phyloP scores from a whole-genome alignment of 2,888 invertebrate species.

The Mantis religiosa region DNA sequence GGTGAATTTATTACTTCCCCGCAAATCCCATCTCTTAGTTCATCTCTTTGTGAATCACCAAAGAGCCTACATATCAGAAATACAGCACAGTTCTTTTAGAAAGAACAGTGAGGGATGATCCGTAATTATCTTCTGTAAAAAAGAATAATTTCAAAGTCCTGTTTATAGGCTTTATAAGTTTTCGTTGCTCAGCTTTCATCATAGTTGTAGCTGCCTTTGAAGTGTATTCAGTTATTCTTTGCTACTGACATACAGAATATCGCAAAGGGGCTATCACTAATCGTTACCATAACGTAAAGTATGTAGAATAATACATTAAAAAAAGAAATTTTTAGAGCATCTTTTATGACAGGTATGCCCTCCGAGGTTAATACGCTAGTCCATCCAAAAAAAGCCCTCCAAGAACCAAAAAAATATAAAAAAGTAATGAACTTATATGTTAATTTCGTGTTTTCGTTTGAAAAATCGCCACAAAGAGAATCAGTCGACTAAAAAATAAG shows the following conservation, averaged over 20 bases:
- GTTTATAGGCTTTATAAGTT: background rate
- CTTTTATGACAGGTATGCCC: constrained; percentile 1
- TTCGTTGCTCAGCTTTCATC: background rate
- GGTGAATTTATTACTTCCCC: background rate
- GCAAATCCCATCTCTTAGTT: background rate
- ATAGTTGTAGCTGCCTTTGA: background rate
- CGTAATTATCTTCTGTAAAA: background rate
- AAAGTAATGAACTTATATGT: constrained; percentile 11
- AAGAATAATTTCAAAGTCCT: background rate
- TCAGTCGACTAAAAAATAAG: constrained; percentile 16
- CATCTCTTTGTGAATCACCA: background rate
- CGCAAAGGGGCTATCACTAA: background rate
- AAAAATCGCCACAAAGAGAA: constrained; percentile 15
- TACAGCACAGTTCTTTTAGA: background rate
- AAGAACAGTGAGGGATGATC: background rate
- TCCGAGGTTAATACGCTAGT: background rate
- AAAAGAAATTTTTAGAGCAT: background rate
- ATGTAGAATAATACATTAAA: background rate
- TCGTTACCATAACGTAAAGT: background rate
- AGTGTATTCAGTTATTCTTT: background rate
- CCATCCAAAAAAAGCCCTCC: background rate
- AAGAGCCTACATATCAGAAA: background rate
- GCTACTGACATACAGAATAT: background rate
- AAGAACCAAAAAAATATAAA: constrained; percentile 12
- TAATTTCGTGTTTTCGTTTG: constrained; percentile 15